These are phyloP conservation scores for Astreopora myriophthalma DNA, from an alignment of 64 coral and sea anemone species.

Conservation along the genomic window DNA sequence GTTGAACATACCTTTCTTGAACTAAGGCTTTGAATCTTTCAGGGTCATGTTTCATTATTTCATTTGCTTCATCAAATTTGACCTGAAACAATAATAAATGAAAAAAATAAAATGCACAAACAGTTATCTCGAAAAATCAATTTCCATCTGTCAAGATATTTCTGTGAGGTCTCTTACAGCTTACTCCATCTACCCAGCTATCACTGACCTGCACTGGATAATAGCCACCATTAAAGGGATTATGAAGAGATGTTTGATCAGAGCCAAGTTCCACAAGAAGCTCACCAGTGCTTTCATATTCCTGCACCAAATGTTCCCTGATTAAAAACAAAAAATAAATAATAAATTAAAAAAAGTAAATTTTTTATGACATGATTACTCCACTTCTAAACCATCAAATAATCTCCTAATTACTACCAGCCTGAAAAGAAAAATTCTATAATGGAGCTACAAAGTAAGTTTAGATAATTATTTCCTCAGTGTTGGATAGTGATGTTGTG, in stretches of 20 bases:
- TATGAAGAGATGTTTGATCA: constrained; percentile 97
- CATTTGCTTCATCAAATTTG: constrained; percentile 85
- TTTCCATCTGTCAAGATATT: too few relatives aligned
- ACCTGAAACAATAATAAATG: constrained; percentile 39
- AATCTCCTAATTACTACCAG: too few relatives aligned
- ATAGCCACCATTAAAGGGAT: constrained; percentile 92
- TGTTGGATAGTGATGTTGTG: too few relatives aligned
- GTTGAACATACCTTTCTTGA: constrained; percentile 73
- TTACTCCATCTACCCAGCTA: neutral
- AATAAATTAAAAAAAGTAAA: neutral
- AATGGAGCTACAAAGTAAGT: too few relatives aligned
- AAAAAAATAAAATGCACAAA: neutral
- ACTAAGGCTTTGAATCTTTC: constrained; percentile 79
- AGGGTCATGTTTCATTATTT: constrained; percentile 87
- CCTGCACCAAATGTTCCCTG: constrained; percentile 89
- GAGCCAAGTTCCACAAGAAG: constrained; percentile 91
- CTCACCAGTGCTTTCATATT: constrained; percentile 87
- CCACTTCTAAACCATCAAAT: too few relatives aligned
- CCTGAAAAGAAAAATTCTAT: too few relatives aligned
- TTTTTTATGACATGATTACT: too few relatives aligned
- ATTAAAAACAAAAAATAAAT: neutral
- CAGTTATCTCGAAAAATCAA: too few relatives aligned
- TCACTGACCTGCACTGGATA: constrained; percentile 82
- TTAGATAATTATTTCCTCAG: neutral
- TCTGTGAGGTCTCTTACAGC: too few relatives aligned